A percentile compares a stretch with the other conserved stretches of the same genome.
These are phyloP conservation scores for Cheilosia vulpina DNA, from an alignment of 2,888 invertebrate species.

Conservation along the genomic window DNA sequence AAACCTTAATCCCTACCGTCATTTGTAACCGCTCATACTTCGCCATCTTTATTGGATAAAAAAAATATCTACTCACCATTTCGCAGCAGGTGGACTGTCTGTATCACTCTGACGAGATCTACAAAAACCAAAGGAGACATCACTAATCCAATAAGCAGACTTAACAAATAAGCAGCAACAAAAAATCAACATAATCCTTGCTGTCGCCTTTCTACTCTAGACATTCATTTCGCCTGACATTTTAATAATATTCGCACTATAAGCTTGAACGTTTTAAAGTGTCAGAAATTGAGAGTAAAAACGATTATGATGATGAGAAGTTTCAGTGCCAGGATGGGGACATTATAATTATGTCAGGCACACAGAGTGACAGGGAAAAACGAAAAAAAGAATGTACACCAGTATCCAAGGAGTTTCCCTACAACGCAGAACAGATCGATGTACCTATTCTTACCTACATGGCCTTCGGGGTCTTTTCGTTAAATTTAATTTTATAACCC, in stretches of 20 bases:
- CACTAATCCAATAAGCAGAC: constrained; percentile 22
- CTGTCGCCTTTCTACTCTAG: constrained; percentile 13
- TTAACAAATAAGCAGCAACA: not conserved
- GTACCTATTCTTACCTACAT: too few relatives aligned
- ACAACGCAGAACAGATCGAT: not conserved
- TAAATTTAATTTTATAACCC: not conserved
- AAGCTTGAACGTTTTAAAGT: constrained; percentile 55
- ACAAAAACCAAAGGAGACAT: too few relatives aligned
- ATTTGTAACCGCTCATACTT: too few relatives aligned
- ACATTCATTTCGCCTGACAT: constrained; percentile 56
- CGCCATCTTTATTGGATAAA: too few relatives aligned
- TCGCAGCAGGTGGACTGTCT: too few relatives aligned
- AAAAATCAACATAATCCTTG: not conserved
- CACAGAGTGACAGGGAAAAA: constrained; percentile 50
- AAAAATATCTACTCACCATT: too few relatives aligned
- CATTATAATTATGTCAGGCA: constrained; percentile 61
- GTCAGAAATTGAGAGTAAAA: constrained; percentile 56
- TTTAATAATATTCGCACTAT: constrained; percentile 62
- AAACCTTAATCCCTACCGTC: too few relatives aligned
- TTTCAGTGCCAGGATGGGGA: constrained; percentile 52
- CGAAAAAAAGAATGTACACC: not conserved
- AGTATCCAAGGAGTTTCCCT: not conserved
- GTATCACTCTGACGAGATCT: too few relatives aligned
- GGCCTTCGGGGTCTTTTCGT: not conserved
- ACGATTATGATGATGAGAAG: constrained; percentile 65